Conservation (phyloP, 2,113 vertebrate species). For the Baryphthengus martii region DNA sequence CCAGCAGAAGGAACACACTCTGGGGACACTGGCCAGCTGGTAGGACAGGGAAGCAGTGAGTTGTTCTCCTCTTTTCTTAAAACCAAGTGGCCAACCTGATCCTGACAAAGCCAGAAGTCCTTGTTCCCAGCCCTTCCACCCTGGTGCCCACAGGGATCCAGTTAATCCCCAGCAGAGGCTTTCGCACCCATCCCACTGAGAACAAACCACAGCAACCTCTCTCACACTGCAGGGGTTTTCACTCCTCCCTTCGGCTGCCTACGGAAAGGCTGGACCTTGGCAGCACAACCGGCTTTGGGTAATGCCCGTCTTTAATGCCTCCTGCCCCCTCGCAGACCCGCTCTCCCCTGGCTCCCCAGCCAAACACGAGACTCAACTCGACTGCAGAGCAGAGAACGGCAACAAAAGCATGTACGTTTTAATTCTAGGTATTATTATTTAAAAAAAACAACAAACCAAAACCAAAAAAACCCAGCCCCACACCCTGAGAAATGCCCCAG, state of each 20-base stretch:
- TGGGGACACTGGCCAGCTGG: neutral
- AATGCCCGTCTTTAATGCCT: neutral
- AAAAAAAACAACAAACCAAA: too few relatives aligned
- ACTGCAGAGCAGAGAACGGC: too few relatives aligned
- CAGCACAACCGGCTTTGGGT: neutral
- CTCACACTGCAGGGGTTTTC: neutral
- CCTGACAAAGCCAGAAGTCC: neutral
- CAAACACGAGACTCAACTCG: neutral
- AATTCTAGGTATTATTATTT: neutral
- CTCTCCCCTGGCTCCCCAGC: neutral
- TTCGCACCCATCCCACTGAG: neutral
- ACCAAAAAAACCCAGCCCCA: too few relatives aligned
- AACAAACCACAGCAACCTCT: neutral
- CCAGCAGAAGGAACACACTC: neutral
- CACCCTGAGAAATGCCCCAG: neutral
- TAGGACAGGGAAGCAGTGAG: neutral
- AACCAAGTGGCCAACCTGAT: neutral
- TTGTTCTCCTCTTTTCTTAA: neutral
- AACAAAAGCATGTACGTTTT: neutral
- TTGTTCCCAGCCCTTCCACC: neutral
- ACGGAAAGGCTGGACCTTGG: neutral
- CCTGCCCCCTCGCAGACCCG: neutral
- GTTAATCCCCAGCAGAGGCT: neutral
- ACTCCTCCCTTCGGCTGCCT: neutral
- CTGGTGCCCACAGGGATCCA: neutral